These are phyloP conservation scores for Sebastes melanostomus DNA, from an alignment of 2,797 vertebrate species.

Conservation along the genomic window DNA sequence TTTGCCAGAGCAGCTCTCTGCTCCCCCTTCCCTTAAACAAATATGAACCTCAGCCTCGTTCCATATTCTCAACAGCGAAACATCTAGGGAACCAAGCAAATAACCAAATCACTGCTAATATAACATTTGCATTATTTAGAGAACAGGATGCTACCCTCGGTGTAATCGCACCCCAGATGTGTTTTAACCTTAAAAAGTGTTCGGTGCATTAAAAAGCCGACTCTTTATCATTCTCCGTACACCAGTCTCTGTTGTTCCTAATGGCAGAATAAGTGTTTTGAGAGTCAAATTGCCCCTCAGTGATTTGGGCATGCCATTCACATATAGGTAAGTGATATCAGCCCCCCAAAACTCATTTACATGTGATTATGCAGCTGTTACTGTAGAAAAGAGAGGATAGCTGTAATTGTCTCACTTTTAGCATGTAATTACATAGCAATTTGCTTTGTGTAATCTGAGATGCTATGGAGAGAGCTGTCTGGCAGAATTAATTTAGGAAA, in stretches of 20 bases:
- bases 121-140: constrained; percentile 30
- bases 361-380: constrained; percentile 82
- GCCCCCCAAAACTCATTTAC: constrained; percentile 74
- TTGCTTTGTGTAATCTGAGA: constrained; percentile 77
- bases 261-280: constrained; percentile 66
- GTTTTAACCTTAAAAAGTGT: constrained; percentile 49
- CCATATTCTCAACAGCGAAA: background rate
- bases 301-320: constrained; percentile 71
- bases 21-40: background rate
- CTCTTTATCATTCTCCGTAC: constrained; percentile 43
- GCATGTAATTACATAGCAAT: constrained; percentile 76
- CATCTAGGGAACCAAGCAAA: constrained; percentile 6
- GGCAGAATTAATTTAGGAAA: constrained; percentile 69
- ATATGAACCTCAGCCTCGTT: background rate
- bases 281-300: constrained; percentile 66
- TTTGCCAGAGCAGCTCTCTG: background rate
- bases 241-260: constrained; percentile 62
- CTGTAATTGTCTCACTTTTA: constrained; percentile 82
- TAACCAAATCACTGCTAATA: constrained; percentile 1
- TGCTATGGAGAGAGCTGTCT: constrained; percentile 45
- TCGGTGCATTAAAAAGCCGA: constrained; percentile 43
- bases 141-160: constrained; percentile 7
- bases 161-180: constrained; percentile 31
- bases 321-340: constrained; percentile 76
- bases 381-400: constrained; percentile 62